These are phyloP conservation scores for Maniola jurtina DNA, from an alignment of 1,140 invertebrate genomes.

Conservation along the genomic window DNA sequence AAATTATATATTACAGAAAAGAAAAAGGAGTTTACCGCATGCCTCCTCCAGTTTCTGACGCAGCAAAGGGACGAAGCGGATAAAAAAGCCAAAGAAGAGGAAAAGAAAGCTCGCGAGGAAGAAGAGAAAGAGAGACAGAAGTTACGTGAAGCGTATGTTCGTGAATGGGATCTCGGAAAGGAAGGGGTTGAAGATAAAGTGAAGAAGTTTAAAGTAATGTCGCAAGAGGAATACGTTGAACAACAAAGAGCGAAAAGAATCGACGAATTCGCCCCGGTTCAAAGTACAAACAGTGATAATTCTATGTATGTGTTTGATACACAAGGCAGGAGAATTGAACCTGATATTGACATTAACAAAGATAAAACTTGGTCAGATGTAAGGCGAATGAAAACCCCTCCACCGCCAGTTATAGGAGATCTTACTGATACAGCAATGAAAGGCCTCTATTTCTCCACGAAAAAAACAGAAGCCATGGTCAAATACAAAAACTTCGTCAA, in stretches of 20 bases:
- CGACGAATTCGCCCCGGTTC: conserved; percentile 83
- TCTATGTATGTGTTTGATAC: conserved; percentile 54
- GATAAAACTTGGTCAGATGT: conserved; percentile 68
- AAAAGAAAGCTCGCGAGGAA: conserved; percentile 64
- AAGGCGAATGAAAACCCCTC: conserved; percentile 46
- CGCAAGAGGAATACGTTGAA: conserved; percentile 89
- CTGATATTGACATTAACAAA: conserved; percentile 13
- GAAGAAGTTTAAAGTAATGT: conserved; percentile 81
- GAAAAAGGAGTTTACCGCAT: conserved; percentile 61
- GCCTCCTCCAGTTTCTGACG: conserved; percentile 74
- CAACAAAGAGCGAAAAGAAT: conserved; percentile 84
- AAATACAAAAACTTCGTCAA: conserved; percentile 66
- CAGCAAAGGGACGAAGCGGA: conserved; percentile 73
- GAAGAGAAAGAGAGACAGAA: conserved; percentile 73
- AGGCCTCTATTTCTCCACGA: conserved; percentile 63
- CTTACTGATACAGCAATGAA: conserved; percentile 42
- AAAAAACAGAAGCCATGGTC: conserved; percentile 40
- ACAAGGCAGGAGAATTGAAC: conserved; percentile 45
- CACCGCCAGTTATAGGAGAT: conserved; percentile 57
- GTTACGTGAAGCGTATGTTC: conserved; percentile 78
- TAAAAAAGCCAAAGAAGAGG: conserved; percentile 70
- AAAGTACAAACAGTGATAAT: conserved; percentile 48
- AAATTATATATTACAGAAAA: conserved; percentile 59
- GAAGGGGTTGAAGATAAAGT: conserved; percentile 65
- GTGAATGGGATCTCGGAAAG: conserved; percentile 86